Conservation (phyloP, 2,888 invertebrate genomes). For the Amorpha juglandis region DNA sequence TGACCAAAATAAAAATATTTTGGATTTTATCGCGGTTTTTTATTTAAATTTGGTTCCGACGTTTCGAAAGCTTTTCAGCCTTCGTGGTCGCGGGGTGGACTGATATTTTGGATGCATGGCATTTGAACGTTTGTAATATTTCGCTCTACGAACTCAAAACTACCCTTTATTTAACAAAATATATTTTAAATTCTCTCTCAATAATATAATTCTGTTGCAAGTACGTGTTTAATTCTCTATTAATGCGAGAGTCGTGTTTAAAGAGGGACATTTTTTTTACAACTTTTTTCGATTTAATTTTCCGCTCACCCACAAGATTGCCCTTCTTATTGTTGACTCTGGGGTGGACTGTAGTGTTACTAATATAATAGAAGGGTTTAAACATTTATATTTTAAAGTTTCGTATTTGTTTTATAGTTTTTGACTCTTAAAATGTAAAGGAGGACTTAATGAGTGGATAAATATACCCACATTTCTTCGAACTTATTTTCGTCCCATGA, state of each 20-base stretch:
- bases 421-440: no score
- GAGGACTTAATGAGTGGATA: no score
- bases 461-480: no score
- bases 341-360: conserved; percentile 58
- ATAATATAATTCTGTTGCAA: neutral
- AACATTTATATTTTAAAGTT: no score
- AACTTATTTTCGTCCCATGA: no score
- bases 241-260: conserved; percentile 80
- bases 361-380: conserved; percentile 42
- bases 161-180: neutral
- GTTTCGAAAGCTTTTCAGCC: no score
- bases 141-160: neutral
- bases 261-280: conserved; percentile 51
- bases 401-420: no score
- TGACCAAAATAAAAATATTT: neutral
- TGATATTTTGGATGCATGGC: no score
- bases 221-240: conserved; percentile 23
- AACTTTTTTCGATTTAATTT: conserved; percentile 64
- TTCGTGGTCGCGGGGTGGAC: no score
- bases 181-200: neutral
- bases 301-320: conserved; percentile 78
- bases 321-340: conserved; percentile 56
- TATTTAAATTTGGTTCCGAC: no score
- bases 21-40: no score
- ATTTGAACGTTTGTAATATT: no score